Evolutionary conservation across 2,113 vertebrate species (phyloP).

Genomic region (Baryphthengus martii): DNA sequence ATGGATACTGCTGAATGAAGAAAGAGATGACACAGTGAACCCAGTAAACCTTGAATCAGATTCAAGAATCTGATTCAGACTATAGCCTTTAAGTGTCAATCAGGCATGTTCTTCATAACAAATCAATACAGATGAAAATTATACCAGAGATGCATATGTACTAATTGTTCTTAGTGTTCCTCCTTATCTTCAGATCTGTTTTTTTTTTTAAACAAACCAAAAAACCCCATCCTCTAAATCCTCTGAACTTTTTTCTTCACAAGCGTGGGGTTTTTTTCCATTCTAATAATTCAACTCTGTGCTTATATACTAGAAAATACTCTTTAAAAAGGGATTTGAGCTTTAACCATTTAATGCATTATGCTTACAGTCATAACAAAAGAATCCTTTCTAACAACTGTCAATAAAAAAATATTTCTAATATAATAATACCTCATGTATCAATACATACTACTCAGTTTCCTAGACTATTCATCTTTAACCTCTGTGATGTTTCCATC

Average conservation of each 20-base stretch:
- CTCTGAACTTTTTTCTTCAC: neutral
- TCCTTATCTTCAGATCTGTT: neutral
- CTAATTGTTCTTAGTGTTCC: neutral
- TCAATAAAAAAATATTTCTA: neutral
- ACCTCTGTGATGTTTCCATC: neutral
- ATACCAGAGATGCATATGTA: neutral
- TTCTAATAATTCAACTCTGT: neutral
- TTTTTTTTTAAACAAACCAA: neutral
- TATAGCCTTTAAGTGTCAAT: neutral
- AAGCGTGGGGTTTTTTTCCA: neutral
- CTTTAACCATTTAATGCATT: neutral
- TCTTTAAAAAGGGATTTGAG: neutral
- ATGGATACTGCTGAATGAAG: neutral
- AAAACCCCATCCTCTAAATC: fast-evolving
- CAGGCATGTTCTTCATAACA: neutral
- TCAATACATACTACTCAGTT: neutral
- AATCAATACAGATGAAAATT: neutral
- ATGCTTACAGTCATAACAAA: neutral
- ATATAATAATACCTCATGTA: neutral
- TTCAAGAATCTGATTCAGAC: neutral
- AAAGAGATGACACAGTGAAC: neutral
- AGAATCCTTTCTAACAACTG: neutral
- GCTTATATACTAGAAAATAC: neutral
- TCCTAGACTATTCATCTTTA: neutral
- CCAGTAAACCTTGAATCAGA: neutral